A percentile compares a stretch with the other conserved stretches of the same genome.
Evolutionary conservation across 2,888 invertebrate species (phyloP).

Genomic region (Trimorus sp.): DNA sequence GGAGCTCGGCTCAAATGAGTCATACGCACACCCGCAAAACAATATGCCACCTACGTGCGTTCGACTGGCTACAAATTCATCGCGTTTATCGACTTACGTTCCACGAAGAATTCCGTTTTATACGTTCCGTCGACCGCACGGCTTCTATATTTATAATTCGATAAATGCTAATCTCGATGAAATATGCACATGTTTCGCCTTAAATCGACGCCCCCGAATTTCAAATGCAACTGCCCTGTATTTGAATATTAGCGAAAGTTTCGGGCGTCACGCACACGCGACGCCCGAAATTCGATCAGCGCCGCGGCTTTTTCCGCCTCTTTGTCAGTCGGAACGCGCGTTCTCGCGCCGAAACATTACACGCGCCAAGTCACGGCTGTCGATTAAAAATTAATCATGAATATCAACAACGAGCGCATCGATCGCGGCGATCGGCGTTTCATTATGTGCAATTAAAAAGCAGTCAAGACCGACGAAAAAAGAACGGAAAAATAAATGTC

Average conservation of each 20-base stretch:
- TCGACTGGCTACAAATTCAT: background rate
- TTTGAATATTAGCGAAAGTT: slow-evolving; percentile 26
- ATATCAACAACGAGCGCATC: slow-evolving; percentile 76
- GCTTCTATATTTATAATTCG: slow-evolving; percentile 28
- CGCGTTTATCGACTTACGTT: slow-evolving; percentile 1
- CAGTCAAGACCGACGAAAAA: slow-evolving; percentile 73
- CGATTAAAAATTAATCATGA: slow-evolving; percentile 80
- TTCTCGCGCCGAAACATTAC: slow-evolving; percentile 32
- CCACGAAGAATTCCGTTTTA: background rate
- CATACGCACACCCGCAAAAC: too few relatives aligned
- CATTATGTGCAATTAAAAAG: slow-evolving; percentile 79
- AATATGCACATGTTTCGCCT: slow-evolving; percentile 29
- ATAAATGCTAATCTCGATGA: slow-evolving; percentile 23
- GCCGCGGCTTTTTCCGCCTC: slow-evolving; percentile 1
- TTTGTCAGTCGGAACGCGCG: slow-evolving; percentile 30
- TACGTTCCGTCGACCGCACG: too few relatives aligned
- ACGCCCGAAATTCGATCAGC: slow-evolving; percentile 29
- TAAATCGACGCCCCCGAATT: slow-evolving; percentile 14
- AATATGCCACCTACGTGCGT: too few relatives aligned
- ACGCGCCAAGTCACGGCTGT: slow-evolving; percentile 30
- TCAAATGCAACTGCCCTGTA: slow-evolving; percentile 24
- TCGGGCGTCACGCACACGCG: slow-evolving; percentile 17
- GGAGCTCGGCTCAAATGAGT: too few relatives aligned
- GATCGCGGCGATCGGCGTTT: slow-evolving; percentile 70
- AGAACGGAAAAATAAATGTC: slow-evolving; percentile 22